Evolutionary conservation across 2,113 vertebrate genomes (phyloP).

Genomic region (Struthio camelus): DNA sequence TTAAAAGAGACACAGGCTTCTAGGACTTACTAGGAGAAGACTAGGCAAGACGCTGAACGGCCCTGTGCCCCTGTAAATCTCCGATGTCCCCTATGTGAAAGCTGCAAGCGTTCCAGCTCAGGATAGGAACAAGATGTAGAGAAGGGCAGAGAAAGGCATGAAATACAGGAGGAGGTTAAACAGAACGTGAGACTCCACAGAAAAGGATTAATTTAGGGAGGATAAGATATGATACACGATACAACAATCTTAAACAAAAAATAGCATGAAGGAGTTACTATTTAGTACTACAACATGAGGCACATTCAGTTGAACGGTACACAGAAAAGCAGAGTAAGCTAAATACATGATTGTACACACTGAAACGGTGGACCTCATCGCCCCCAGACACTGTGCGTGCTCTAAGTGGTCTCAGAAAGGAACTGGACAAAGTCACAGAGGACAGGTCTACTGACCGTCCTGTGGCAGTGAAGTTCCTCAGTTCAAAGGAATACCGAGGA

Average conservation of each 20-base stretch:
- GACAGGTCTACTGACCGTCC: neutral
- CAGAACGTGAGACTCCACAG: no score
- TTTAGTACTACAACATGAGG: neutral
- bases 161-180: no score
- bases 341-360: accelerated
- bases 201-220: no score
- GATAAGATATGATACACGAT: no score
- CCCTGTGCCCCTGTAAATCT: no score
- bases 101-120: no score
- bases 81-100: no score
- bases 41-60: neutral
- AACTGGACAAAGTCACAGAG: neutral
- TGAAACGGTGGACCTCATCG: no score
- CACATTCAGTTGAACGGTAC: neutral
- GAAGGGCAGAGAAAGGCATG: no score
- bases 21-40: neutral
- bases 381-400: accelerated
- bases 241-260: no score
- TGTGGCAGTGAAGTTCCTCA: no score
- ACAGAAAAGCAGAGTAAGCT: neutral
- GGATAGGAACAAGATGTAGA: no score
- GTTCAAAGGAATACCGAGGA: neutral
- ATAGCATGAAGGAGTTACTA: neutral
- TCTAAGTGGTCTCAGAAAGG: neutral
- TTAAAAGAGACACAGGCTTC: neutral